These are phyloP conservation scores for Gerris buenoi DNA, from an alignment of 1,140 invertebrate species.

Conservation along the genomic window DNA sequence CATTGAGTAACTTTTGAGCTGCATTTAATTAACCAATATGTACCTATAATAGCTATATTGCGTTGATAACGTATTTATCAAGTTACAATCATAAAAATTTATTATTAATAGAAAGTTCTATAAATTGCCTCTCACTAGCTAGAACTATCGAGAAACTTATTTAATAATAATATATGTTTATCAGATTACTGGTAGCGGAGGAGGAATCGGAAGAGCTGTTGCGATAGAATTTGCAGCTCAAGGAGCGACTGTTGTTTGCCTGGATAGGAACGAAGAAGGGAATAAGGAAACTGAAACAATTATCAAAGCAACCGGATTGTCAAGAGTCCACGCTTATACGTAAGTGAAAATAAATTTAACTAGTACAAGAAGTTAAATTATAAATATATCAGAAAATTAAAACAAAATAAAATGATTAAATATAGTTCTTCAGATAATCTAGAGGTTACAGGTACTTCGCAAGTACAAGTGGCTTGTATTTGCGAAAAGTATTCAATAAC, in stretches of 20 bases:
- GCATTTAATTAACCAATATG: too few species aligned
- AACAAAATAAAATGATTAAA: neutral
- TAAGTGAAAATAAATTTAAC: constrained; percentile 26
- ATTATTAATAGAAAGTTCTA: too few species aligned
- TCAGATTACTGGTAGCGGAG: constrained; percentile 77
- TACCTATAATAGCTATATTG: too few species aligned
- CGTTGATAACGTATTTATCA: too few species aligned
- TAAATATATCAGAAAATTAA: neutral
- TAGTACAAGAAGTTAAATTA: neutral
- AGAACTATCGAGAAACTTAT: too few species aligned
- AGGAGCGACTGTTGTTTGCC: constrained; percentile 65
- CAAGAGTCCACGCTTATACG: constrained; percentile 38
- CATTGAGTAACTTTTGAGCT: too few species aligned
- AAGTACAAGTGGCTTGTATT: too few species aligned
- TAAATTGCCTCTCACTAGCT: too few species aligned
- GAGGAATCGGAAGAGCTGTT: constrained; percentile 77
- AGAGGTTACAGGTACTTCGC: too few species aligned
- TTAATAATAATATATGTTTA: too few species aligned
- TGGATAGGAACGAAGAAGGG: constrained; percentile 67
- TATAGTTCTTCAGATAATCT: neutral
- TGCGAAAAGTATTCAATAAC: too few species aligned
- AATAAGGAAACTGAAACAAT: constrained; percentile 47
- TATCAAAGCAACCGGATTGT: constrained; percentile 33
- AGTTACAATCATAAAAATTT: too few species aligned
- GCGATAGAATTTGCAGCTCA: constrained; percentile 58